Evolutionary conservation across 2,797 vertebrate genomes (phyloP).

Genomic region (Scomberomorus guttatus): DNA sequence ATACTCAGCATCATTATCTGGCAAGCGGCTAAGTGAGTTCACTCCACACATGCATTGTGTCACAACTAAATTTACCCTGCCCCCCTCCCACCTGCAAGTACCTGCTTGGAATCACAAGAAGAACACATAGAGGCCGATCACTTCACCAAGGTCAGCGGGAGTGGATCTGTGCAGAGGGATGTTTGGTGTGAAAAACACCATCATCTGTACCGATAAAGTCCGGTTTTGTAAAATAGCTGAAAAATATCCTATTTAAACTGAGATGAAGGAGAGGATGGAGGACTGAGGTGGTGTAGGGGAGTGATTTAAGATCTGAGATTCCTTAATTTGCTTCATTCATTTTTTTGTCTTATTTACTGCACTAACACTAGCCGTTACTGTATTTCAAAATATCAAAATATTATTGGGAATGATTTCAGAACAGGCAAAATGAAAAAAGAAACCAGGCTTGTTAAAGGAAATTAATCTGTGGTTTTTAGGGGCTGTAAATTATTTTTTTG

Average conservation of each 20-base stretch:
- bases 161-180: not conserved
- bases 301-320: constrained; percentile 27
- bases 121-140: constrained; percentile 19
- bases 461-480: constrained; percentile 30
- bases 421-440: constrained; percentile 1
- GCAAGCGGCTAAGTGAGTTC: constrained; percentile 74
- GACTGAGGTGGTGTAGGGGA: constrained; percentile 18
- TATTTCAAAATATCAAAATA: constrained; percentile 60
- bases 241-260: constrained; percentile 80
- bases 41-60: constrained; percentile 7
- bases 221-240: constrained; percentile 75
- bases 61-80: constrained; percentile 52
- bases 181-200: constrained; percentile 21
- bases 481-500: constrained; percentile 42
- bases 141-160: not conserved
- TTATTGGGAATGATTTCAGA: constrained; percentile 34
- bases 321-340: constrained; percentile 36
- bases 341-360: constrained; percentile 68
- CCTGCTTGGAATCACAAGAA: constrained; percentile 46
- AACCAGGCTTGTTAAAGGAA: constrained; percentile 23
- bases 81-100: constrained; percentile 46
- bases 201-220: constrained; percentile 75
- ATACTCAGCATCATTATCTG: constrained; percentile 89
- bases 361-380: constrained; percentile 73
- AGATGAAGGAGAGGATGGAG: constrained; percentile 1